Evolutionary conservation across 2,888 invertebrate species (phyloP), one percentile per base, ranked within the genome.

Genomic region (Lampropteryx suffumata): DNA sequence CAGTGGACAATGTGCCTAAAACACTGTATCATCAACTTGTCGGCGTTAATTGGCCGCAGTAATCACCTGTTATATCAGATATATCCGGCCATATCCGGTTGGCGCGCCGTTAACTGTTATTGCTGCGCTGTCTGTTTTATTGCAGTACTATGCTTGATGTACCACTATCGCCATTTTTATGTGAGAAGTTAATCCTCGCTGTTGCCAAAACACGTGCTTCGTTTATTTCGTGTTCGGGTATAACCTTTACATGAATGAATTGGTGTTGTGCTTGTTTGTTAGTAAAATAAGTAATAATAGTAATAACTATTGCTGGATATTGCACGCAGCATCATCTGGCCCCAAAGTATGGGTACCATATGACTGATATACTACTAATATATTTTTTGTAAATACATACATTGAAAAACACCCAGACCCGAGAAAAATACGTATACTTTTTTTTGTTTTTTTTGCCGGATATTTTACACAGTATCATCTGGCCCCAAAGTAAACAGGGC

Each of bases 31-130:
- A 65, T 66, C 64, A 64, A 47, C 44, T 41, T 44, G 40, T 56
- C 64, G 54, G 61, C 64, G 68, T 71, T 79, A 78, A 78, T 76
- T 77, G 70, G 64, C 65, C 62, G 39, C 69, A 54, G 69, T 79
- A 79, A 82, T 80, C 71, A 78, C 73, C 73, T 69, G 72, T 70
- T 73, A 71, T 65, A 69, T 64, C 69, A 65, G 53, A 51, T 62
- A 65, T 69, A 71, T 71, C 67, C 65, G 61, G 63, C 34, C 60
- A 56, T 55, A 51, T 56, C 55, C 59, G 52, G 51, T 42, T 51
- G 65, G 62, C 59, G 63, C 67, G 62, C 67, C 54, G 66, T 69
- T 71, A 70, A 76, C 74, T 70, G 73, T 76, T 79, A 79, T 75
- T 73, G 70, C 70, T 61, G 45, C 48, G 61, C 61, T 54, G 62